Conservation (phyloP, 2,888 invertebrate genomes). For the Hymenopus coronatus region DNA sequence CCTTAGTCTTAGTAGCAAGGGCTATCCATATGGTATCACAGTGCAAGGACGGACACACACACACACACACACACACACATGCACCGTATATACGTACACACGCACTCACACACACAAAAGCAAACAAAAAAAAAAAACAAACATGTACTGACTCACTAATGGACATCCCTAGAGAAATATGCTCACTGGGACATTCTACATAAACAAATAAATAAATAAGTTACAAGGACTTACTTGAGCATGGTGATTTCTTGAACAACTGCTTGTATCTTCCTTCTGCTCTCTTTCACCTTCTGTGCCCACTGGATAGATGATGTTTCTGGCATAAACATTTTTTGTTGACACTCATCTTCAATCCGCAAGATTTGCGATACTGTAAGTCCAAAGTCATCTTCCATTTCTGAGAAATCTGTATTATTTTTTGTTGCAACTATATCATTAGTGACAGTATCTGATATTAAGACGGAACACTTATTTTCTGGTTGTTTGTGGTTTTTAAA, state of each 20-base stretch:
- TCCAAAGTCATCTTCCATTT: conserved; percentile 6
- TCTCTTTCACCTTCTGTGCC: neutral
- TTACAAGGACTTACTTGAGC: neutral
- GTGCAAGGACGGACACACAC: too few relatives aligned
- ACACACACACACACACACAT: too few relatives aligned
- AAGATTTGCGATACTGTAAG: neutral
- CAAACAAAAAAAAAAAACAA: too few relatives aligned
- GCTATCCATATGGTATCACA: too few relatives aligned
- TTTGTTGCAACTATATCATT: neutral
- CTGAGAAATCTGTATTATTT: neutral
- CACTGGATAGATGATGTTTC: neutral
- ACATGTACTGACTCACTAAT: too few relatives aligned
- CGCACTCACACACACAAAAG: too few relatives aligned
- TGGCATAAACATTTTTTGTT: neutral
- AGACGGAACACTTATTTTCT: neutral
- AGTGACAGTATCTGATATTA: neutral
- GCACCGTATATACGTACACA: too few relatives aligned
- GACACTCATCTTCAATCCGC: conserved; percentile 2
- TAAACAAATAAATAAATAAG: too few relatives aligned
- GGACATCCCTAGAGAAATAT: too few relatives aligned
- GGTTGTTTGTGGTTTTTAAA: neutral
- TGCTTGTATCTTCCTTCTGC: neutral
- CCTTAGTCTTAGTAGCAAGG: too few relatives aligned
- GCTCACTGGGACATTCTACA: too few relatives aligned
- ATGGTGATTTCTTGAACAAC: neutral